These are phyloP conservation scores for Pandemis heparana DNA, from an alignment of 2,888 invertebrate species.

Conservation along the genomic window DNA sequence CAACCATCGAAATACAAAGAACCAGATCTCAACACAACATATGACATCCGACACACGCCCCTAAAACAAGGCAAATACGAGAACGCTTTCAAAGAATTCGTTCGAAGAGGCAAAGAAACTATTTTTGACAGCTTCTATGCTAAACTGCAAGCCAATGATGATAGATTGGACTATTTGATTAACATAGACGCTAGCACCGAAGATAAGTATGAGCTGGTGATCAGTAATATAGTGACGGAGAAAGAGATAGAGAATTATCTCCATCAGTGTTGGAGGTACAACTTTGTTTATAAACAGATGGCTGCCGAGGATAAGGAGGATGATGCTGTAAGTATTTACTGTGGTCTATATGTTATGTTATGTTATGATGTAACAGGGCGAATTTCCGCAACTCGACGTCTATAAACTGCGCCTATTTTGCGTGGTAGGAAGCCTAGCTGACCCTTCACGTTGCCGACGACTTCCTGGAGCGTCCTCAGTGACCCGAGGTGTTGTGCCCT, in stretches of 20 bases:
- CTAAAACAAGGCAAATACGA: constrained; percentile 68
- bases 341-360: neutral
- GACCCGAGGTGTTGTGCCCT: no score
- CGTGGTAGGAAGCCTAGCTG: no score
- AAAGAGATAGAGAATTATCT: constrained; percentile 76
- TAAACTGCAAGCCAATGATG: constrained; percentile 56
- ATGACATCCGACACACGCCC: constrained; percentile 67
- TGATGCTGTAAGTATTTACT: constrained; percentile 53
- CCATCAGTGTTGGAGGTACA: constrained; percentile 77
- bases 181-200: constrained; percentile 74
- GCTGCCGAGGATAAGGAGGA: constrained; percentile 53
- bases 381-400: no score
- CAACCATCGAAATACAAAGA: constrained; percentile 62
- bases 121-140: constrained; percentile 70
- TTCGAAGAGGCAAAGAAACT: constrained; percentile 72
- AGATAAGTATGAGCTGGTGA: constrained; percentile 72
- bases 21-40: constrained; percentile 71
- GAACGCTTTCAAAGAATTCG: constrained; percentile 74
- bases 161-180: constrained; percentile 64
- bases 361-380: no score
- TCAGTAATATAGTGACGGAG: constrained; percentile 64
- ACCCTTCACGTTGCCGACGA: no score
- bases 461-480: no score
- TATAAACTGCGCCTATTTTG: no score
- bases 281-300: constrained; percentile 64